Percentiles rank a stretch among this genome's conserved stretches.
These are phyloP conservation scores for silkworm (Bombyx mori) DNA, from an alignment of 1,140 invertebrate species.

Conservation along the genomic window DNA sequence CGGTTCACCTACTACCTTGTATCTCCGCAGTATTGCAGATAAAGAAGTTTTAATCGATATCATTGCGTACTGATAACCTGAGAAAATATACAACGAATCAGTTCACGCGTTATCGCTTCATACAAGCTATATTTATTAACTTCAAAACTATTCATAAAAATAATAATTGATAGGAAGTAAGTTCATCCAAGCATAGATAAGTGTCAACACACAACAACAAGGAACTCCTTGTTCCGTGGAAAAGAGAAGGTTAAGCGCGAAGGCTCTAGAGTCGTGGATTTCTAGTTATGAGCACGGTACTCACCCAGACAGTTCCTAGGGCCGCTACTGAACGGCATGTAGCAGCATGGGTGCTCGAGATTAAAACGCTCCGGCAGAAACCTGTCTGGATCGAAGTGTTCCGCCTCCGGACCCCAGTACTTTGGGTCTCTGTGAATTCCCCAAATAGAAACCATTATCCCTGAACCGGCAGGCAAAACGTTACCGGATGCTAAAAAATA, in stretches of 20 bases:
- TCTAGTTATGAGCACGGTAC: slow-evolving; percentile 2
- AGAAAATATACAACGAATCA: slow-evolving; percentile 8
- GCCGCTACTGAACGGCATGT: slow-evolving; percentile 76
- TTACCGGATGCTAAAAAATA: not conserved
- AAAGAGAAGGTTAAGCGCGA: no score
- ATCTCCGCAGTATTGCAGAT: slow-evolving; percentile 31
- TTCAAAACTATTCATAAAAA: no score
- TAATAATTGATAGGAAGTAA: no score
- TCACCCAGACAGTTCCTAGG: slow-evolving; percentile 75
- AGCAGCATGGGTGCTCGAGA: slow-evolving; percentile 66
- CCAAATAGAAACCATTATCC: no score
- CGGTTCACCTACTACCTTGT: slow-evolving; percentile 21
- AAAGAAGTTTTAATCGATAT: slow-evolving; percentile 32
- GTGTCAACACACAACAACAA: no score
- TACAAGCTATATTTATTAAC: no score
- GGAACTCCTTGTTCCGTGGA: no score
- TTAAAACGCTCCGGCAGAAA: slow-evolving; percentile 73
- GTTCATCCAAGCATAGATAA: no score
- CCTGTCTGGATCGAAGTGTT: slow-evolving; percentile 78
- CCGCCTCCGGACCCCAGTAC: slow-evolving; percentile 70
- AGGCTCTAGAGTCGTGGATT: no score
- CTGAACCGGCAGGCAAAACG: no score
- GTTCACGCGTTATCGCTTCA: no score
- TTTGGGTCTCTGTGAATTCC: no score
- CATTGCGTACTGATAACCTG: slow-evolving; percentile 40